Conservation (phyloP, 2,888 invertebrate species). For the Diplazon laetatorius region DNA sequence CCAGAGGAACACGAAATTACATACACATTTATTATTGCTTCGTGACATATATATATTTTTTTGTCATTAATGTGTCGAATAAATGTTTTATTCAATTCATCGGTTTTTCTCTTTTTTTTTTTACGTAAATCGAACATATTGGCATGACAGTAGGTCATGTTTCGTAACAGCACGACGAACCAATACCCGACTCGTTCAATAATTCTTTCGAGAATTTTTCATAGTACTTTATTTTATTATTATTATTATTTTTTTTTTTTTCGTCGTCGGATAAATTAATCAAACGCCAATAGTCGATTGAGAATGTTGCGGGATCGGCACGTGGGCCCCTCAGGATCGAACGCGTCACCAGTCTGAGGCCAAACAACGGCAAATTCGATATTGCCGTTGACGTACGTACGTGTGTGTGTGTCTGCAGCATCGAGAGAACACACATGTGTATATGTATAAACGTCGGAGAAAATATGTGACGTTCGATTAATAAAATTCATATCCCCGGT, state of each 20-base stretch:
- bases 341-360: conserved; percentile 6
- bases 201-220: neutral
- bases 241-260: neutral
- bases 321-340: neutral
- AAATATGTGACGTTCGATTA: conserved; percentile 37
- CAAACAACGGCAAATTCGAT: conserved; percentile 28
- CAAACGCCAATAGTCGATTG: conserved; percentile 48
- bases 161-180: too few species aligned
- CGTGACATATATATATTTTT: too few species aligned
- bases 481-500: conserved; percentile 39
- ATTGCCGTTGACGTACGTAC: conserved; percentile 11
- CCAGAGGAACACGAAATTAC: too few species aligned
- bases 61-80: too few species aligned
- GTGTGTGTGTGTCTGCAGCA: too few species aligned
- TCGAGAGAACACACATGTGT: neutral
- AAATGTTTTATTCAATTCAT: too few species aligned
- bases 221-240: too few species aligned
- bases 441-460: neutral
- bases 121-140: too few species aligned
- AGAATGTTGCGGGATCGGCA: conserved; percentile 33
- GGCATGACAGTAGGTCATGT: too few species aligned
- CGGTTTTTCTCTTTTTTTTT: too few species aligned
- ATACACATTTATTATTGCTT: too few species aligned
- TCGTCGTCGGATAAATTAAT: conserved; percentile 43
- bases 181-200: neutral